phyloP scores from a whole-genome alignment of 2,797 vertebrate species.

The Enteromius unitaeniatus region DNA sequence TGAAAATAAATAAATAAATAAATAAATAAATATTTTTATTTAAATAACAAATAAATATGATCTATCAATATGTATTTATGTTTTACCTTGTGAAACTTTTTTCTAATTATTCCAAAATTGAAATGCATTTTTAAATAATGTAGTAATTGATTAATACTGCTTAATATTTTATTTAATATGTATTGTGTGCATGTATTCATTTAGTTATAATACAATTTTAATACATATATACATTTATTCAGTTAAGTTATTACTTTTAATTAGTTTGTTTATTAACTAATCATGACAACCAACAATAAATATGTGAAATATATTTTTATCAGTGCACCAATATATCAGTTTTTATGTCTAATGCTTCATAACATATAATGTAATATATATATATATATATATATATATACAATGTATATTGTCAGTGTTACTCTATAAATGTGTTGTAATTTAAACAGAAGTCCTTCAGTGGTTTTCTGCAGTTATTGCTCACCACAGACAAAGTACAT shows the following conservation, averaged over 20 bases:
- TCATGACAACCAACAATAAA: neutral
- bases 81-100: neutral
- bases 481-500: slow-evolving; percentile 9
- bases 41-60: neutral
- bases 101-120: neutral
- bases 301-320: neutral
- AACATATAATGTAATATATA: no score
- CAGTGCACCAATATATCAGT: neutral
- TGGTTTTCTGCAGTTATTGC: slow-evolving; percentile 17
- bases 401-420: neutral
- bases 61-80: neutral
- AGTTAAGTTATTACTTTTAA: neutral
- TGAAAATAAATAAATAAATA: no score
- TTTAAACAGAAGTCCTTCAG: slow-evolving; percentile 11
- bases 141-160: neutral
- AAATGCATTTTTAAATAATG: neutral
- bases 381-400: no score
- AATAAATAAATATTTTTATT: no score
- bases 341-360: neutral
- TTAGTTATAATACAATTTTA: neutral
- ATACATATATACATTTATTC: neutral
- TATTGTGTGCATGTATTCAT: no score
- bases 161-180: neutral
- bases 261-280: neutral
- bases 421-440: neutral